Evolutionary conservation across 1,140 invertebrate genomes (phyloP).

Genomic region (Musca domestica): DNA sequence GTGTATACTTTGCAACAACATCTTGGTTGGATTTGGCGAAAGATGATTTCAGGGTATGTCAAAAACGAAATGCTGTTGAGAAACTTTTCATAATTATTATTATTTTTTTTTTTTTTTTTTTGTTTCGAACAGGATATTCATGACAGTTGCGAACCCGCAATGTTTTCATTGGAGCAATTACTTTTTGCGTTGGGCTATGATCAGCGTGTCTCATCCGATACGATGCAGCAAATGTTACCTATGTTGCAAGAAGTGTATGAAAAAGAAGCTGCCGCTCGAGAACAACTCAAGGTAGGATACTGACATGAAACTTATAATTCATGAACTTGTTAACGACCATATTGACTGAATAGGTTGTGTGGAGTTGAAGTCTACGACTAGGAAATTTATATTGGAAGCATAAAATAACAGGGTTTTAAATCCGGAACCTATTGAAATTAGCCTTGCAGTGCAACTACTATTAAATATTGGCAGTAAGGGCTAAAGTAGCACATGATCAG

Average conservation of each 20-base stretch:
- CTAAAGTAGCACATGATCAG: too few relatives aligned
- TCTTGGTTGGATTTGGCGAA: slow-evolving; percentile 76
- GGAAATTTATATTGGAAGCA: too few relatives aligned
- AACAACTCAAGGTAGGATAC: slow-evolving; percentile 47
- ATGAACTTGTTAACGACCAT: too few relatives aligned
- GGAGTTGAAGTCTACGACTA: too few relatives aligned
- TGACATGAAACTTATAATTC: not conserved
- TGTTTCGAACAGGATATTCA: slow-evolving; percentile 66
- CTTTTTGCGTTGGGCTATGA: slow-evolving; percentile 77
- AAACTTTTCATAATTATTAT: too few relatives aligned
- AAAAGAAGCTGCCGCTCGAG: slow-evolving; percentile 53
- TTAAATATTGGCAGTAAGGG: too few relatives aligned
- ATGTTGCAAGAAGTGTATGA: slow-evolving; percentile 56
- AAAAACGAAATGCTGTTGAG: not conserved
- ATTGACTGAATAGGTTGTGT: too few relatives aligned
- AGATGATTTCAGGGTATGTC: slow-evolving; percentile 69
- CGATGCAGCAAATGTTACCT: slow-evolving; percentile 63
- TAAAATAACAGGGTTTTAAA: too few relatives aligned
- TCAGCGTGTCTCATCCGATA: slow-evolving; percentile 62
- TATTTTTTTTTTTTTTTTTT: slow-evolving; percentile 31
- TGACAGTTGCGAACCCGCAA: slow-evolving; percentile 83
- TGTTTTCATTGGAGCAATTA: slow-evolving; percentile 86
- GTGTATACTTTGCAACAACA: slow-evolving; percentile 86
- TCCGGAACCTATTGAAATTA: too few relatives aligned
- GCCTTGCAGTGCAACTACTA: too few relatives aligned